A percentile compares a stretch with the other conserved stretches of the same genome.
Conservation (phyloP, 2,888 invertebrate species). For the Scrobipalpa atriplicella region DNA sequence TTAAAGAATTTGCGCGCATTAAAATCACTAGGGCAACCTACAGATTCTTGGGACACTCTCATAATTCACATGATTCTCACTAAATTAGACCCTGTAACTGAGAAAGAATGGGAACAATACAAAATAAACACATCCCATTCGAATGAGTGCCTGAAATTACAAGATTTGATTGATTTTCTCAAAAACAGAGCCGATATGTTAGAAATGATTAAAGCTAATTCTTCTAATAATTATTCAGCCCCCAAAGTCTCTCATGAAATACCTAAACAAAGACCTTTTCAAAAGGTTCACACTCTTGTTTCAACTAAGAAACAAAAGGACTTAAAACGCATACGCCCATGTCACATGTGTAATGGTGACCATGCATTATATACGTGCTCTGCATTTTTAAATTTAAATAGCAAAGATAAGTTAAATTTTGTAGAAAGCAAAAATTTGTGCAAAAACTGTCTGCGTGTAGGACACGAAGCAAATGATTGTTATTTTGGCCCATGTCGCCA, state of each 20-base stretch:
- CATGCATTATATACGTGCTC: slow-evolving; percentile 37
- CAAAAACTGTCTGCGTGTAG: slow-evolving; percentile 36
- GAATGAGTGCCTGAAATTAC: slow-evolving; percentile 9
- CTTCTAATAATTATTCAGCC: slow-evolving; percentile 24
- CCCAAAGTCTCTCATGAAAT: neutral
- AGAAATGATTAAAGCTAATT: slow-evolving; percentile 35
- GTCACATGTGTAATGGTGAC: slow-evolving; percentile 33
- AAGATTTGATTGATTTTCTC: slow-evolving; percentile 36
- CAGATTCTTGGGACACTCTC: slow-evolving; percentile 38
- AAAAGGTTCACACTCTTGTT: neutral
- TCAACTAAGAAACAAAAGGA: neutral
- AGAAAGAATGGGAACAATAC: slow-evolving; percentile 38
- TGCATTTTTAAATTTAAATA: slow-evolving; percentile 31
- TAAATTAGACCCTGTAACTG: slow-evolving; percentile 39
- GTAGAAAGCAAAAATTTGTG: slow-evolving; percentile 34
- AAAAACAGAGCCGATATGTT: slow-evolving; percentile 37
- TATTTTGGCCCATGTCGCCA: slow-evolving; percentile 33
- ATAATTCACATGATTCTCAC: slow-evolving; percentile 37
- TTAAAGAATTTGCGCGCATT: slow-evolving; percentile 35
- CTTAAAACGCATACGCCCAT: slow-evolving; percentile 8
- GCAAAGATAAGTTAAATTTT: slow-evolving; percentile 31
- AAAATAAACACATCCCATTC: slow-evolving; percentile 19
- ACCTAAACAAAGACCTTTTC: slow-evolving; percentile 20
- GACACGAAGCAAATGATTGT: slow-evolving; percentile 31
- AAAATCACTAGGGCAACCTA: slow-evolving; percentile 35